Base-by-base conservation (phyloP, 2,888 invertebrate genomes). In the Athalia circularis region DNA sequence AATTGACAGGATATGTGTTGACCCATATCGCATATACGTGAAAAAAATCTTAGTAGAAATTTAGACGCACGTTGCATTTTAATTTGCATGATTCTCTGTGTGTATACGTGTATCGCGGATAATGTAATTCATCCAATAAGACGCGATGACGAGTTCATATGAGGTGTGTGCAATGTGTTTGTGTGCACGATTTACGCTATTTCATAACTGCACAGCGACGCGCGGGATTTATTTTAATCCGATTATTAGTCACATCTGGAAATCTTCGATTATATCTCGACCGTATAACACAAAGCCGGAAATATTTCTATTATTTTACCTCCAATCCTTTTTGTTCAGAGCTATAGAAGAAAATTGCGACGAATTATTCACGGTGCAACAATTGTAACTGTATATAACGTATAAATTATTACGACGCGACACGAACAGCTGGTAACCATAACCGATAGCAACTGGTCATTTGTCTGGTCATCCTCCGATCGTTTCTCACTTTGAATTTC, bases 151-250 rank as follows among this genome's bases (percentile, higher is more conserved):
- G 29, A 29, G 29, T 29, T 29, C 29, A 2, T 29, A 29, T 29
- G 2, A 29, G 29, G 29, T 29, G 2, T 29, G 29, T 29, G 1
- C 2, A 29, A 29, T 29, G 29, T 29, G 29, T 29, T 29, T 2
- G 29, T 29, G 29, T 29, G 2, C 29, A 29, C 2, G 67, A 50
- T 50, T 67, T 13, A 62, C 62, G 0, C 4, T 13, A n/a, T 54
- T 70, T 70, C 70, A 54, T 57, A 70, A 70, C 29, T 1, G 29
- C 29, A 70, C 29, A 29, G 29, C 29, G 70, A 70, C 45, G 54
- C 70, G 43, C 0, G 29, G 29, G 70, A 70, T 70, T 70, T 70
- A 70, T 54, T 70, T 7, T n/a, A n/a, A 11, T 43, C 29, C 29
- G 29, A 29, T 29, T 29, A 29, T 29, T 11, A 70, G 70, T 70